Evolutionary conservation across 2,888 invertebrate genomes (phyloP), one percentile per base, ranked within the genome.

Genomic region (Drosophila emarginata): DNA sequence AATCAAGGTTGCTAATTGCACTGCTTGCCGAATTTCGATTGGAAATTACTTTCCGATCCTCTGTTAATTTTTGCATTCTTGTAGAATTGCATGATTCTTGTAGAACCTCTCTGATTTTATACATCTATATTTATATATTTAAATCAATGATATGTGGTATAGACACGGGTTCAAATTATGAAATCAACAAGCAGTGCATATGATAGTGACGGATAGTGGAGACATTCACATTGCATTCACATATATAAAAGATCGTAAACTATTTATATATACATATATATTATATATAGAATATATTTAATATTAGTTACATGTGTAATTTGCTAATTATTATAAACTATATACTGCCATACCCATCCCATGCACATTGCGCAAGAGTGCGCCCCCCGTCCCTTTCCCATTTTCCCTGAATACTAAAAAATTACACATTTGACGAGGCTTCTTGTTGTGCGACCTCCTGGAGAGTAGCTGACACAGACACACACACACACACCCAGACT

Each of bases 341-440:
- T 88, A 74, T 85, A 85, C 84, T 85, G 84, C 84, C 84, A 85
- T 85, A 85, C 72, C 81, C 71, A 77, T 72, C 83, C 76, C 77
- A 65, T 71, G 74, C 80, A 76, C 84, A 72, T 77, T 67, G 61
- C 4, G 28, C 28, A 5, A 2, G 5, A 9, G 1, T 32, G 9
- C 9, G 32, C 32, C 9, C 7, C 32, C 2, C 1, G 1, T 9
- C 32, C 32, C 9, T 1, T 32, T 32, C 9, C 32, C 32, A 32
- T 32, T 7, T 7, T 32, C 11, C 32, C 32, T 32, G 32, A 32
- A 32, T 32, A 21, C 15, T 21, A 1, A 45, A 45, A 45, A 9
- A 5, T 45, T 45, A 45, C 4, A 45, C 18, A 4, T 45, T 40
- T 45, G 45, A 45, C 21, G 45, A 45, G 45, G 45, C 45, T 67